These are phyloP conservation scores for Drosophila pandora DNA, from an alignment of 1,140 invertebrate genomes.

Conservation along the genomic window DNA sequence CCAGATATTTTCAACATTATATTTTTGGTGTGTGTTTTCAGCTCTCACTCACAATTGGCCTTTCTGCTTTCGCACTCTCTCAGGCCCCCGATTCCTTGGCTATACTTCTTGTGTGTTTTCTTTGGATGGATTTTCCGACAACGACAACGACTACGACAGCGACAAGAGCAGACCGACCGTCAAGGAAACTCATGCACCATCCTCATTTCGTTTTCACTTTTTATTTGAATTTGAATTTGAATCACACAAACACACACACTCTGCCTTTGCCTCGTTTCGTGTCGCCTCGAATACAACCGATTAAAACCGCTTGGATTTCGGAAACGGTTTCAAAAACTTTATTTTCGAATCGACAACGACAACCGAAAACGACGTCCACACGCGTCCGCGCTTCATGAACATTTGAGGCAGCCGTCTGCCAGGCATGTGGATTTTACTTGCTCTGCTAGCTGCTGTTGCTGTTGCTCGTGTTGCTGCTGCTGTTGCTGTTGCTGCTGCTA, in stretches of 20 bases:
- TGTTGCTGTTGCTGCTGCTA: constrained; percentile 15
- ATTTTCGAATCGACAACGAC: constrained; percentile 30
- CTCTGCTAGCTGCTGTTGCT: constrained; percentile 43
- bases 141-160: constrained; percentile 1
- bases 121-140: constrained; percentile 67
- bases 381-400: constrained; percentile 75
- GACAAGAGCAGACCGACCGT: constrained; percentile 27
- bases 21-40: constrained; percentile 50
- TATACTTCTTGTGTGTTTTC: constrained; percentile 31
- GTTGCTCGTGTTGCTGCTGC: constrained; percentile 27
- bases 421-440: constrained; percentile 77
- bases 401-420: constrained; percentile 58
- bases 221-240: constrained; percentile 13
- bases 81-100: constrained; percentile 23
- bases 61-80: constrained; percentile 59
- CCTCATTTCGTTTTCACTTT: constrained; percentile 70
- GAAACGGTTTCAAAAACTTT: constrained; percentile 16
- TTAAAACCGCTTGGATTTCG: constrained; percentile 14
- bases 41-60: constrained; percentile 73
- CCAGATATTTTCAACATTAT: constrained; percentile 78
- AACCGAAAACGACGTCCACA: constrained; percentile 57
- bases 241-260: constrained; percentile 39
- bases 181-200: constrained; percentile 74
- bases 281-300: constrained; percentile 35
- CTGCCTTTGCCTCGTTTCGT: not conserved